These are phyloP conservation scores for Bos indicus DNA, from an alignment of 2,113 vertebrate genomes.

Conservation along the genomic window DNA sequence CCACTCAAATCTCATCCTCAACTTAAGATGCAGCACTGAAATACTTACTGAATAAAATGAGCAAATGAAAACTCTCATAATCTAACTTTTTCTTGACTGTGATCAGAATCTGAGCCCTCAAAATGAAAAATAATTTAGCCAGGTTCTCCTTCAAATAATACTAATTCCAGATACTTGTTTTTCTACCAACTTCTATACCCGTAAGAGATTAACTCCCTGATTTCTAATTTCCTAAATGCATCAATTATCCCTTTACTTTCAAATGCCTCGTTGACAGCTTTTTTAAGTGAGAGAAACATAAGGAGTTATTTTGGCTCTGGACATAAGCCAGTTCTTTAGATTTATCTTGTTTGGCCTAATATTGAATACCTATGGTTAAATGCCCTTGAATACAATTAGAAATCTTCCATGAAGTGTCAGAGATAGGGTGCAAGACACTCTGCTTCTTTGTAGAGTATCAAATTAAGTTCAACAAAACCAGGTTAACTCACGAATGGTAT, in stretches of 20 bases:
- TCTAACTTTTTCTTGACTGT: background rate
- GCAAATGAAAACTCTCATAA: background rate
- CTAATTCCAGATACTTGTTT: background rate
- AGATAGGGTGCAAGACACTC: background rate
- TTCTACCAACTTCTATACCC: background rate
- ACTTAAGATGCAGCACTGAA: background rate
- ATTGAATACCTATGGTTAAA: background rate
- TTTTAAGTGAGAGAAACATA: background rate
- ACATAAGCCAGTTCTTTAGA: background rate
- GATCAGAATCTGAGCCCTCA: background rate
- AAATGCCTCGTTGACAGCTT: background rate
- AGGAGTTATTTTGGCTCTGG: background rate
- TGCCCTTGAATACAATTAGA: background rate
- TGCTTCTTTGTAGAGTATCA: background rate
- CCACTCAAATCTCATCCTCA: background rate
- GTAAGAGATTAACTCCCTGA: background rate
- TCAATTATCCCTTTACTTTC: background rate
- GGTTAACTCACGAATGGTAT: background rate
- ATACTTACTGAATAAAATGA: background rate
- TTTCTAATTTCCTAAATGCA: background rate
- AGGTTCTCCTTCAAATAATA: background rate
- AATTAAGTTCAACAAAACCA: background rate
- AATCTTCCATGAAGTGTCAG: background rate
- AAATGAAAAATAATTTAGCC: constrained; percentile 1
- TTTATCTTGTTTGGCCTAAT: background rate